These are phyloP conservation scores for Alviniconcha strummeri DNA, from an alignment of 2,888 invertebrate species.

Conservation along the genomic window DNA sequence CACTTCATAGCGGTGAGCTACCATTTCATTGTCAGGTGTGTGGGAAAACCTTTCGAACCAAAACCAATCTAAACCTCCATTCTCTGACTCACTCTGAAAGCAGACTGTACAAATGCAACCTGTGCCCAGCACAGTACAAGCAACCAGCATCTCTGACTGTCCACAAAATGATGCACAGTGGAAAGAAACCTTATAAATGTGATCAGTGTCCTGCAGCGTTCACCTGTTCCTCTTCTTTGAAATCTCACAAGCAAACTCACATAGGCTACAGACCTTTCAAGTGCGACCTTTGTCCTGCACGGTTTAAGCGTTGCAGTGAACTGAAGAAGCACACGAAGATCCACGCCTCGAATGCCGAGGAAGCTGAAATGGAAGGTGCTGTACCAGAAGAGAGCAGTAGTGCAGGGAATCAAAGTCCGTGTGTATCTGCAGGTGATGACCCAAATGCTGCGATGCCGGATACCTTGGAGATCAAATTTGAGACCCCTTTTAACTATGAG, in stretches of 20 bases:
- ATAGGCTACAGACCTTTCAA: background rate
- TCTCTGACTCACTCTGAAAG: background rate
- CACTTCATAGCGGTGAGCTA: background rate
- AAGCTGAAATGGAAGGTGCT: no score
- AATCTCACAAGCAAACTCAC: background rate
- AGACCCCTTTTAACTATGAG: background rate
- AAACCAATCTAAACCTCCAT: background rate
- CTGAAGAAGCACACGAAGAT: background rate
- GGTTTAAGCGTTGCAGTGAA: background rate
- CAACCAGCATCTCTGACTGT: no score
- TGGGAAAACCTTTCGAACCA: background rate
- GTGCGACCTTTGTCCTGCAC: background rate
- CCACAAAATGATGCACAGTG: no score
- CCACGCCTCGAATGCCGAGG: background rate
- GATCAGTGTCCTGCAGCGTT: background rate
- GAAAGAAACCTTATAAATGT: no score
- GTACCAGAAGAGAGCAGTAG: no score
- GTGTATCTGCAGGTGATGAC: background rate
- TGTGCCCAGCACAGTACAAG: no score
- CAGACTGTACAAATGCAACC: background rate
- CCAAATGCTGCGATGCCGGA: background rate
- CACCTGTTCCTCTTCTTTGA: background rate
- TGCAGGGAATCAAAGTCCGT: no score
- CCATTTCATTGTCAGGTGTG: background rate
- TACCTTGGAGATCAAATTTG: background rate